Percentiles rank a stretch among this genome's conserved stretches.
Conservation (phyloP, 2,888 invertebrate genomes). For the Thyatira batis region DNA sequence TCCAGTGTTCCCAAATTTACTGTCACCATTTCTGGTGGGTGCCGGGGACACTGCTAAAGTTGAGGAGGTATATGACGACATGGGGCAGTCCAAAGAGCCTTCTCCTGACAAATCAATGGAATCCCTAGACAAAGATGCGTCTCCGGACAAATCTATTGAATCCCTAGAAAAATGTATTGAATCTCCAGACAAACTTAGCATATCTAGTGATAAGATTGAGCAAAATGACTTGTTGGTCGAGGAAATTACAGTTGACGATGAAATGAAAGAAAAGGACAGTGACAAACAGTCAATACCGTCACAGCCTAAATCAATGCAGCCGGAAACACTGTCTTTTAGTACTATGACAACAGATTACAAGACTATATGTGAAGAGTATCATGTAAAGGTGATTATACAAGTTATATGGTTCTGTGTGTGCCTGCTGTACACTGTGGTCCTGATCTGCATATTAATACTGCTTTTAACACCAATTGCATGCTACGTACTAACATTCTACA, state of each 20-base stretch:
- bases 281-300: constrained; percentile 44
- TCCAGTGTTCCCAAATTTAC: constrained; percentile 61
- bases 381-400: constrained; percentile 78
- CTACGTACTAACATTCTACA: constrained; percentile 42
- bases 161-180: constrained; percentile 44
- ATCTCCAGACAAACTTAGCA: constrained; percentile 44
- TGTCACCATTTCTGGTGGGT: constrained; percentile 69
- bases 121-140: constrained; percentile 1
- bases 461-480: constrained; percentile 47
- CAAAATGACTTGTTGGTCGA: constrained; percentile 67
- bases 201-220: constrained; percentile 59
- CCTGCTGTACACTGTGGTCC: constrained; percentile 25
- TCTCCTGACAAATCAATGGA: constrained; percentile 27
- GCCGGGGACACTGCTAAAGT: constrained; percentile 51
- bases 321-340: constrained; percentile 74
- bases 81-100: constrained; percentile 29
- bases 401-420: constrained; percentile 41
- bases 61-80: constrained; percentile 52
- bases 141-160: constrained; percentile 27
- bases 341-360: constrained; percentile 87
- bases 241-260: constrained; percentile 65
- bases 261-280: constrained; percentile 44
- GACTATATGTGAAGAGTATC: constrained; percentile 87
- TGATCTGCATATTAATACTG: constrained; percentile 37
- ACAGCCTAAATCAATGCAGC: constrained; percentile 63